A percentile compares a stretch with the other conserved stretches of the same genome.
Conservation (phyloP, 2,113 vertebrate species). For the Pontoporia blainvillei region DNA sequence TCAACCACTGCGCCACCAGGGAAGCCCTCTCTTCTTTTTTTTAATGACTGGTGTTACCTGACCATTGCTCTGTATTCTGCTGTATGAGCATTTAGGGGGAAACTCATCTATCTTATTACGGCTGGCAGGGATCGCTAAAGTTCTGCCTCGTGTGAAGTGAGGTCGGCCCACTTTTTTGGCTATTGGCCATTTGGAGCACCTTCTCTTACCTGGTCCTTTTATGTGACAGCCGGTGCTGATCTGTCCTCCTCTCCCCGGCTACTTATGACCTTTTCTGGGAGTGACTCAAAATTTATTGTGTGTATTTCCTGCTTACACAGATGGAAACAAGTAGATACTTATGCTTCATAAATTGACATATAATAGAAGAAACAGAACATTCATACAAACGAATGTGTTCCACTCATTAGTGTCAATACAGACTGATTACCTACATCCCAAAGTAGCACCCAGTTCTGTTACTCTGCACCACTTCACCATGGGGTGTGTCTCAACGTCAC, state of each 20-base stretch:
- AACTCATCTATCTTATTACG: accelerated
- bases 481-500: neutral
- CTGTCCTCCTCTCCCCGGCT: too few relatives aligned
- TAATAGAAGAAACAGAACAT: neutral
- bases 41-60: neutral
- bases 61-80: neutral
- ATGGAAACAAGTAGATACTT: neutral
- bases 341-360: neutral
- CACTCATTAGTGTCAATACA: accelerated
- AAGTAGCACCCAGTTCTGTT: accelerated
- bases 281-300: neutral
- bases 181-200: accelerated
- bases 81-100: too few relatives aligned
- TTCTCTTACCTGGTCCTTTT: neutral
- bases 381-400: accelerated
- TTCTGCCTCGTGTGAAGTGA: neutral
- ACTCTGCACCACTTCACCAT: accelerated
- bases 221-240: accelerated
- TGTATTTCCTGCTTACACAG: neutral
- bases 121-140: neutral
- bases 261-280: neutral
- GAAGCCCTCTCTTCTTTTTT: too few relatives aligned
- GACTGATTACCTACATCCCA: accelerated
- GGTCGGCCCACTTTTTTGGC: neutral
- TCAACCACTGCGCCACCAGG: too few relatives aligned